Percentiles rank a stretch among this genome's conserved stretches.
phyloP scores from a whole-genome alignment of 1,140 invertebrate genomes.

The Caenorhabditis tropicalis region DNA sequence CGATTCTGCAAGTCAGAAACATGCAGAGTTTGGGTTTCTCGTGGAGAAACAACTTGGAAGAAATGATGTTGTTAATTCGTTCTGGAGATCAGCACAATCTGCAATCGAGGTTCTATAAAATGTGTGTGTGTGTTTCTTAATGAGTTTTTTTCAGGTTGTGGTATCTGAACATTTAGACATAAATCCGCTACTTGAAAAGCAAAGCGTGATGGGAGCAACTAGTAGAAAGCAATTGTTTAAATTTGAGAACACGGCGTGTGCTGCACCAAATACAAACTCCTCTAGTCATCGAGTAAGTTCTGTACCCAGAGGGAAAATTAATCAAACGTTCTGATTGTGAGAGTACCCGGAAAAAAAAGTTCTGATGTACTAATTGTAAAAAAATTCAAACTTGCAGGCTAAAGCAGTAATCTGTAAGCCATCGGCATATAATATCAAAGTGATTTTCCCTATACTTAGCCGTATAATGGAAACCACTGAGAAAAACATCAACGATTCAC shows the following conservation, averaged over 20 bases:
- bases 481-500: slow-evolving; percentile 47
- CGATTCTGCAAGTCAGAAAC: slow-evolving; percentile 38
- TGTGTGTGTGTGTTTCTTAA: neutral
- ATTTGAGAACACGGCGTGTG: slow-evolving; percentile 64
- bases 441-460: slow-evolving; percentile 63
- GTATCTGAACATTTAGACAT: slow-evolving; percentile 67
- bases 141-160: slow-evolving; percentile 38
- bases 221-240: slow-evolving; percentile 60
- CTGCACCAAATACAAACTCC: slow-evolving; percentile 53
- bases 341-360: too few relatives aligned
- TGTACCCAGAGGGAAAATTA: too few relatives aligned
- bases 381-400: slow-evolving; percentile 57
- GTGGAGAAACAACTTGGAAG: slow-evolving; percentile 2
- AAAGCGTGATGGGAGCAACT: slow-evolving; percentile 20
- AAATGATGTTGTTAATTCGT: slow-evolving; percentile 54
- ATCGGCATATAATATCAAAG: slow-evolving; percentile 65
- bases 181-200: slow-evolving; percentile 52
- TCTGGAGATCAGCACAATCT: slow-evolving; percentile 61
- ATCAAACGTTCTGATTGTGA: too few relatives aligned
- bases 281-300: slow-evolving; percentile 53
- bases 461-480: slow-evolving; percentile 64
- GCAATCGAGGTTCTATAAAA: slow-evolving; percentile 51
- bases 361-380: too few relatives aligned
- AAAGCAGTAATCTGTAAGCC: slow-evolving; percentile 64
- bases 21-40: slow-evolving; percentile 39